Percentiles rank a stretch among this genome's conserved stretches.
Conservation (phyloP, 2,888 invertebrate species). For the Elgonia sp. region DNA sequence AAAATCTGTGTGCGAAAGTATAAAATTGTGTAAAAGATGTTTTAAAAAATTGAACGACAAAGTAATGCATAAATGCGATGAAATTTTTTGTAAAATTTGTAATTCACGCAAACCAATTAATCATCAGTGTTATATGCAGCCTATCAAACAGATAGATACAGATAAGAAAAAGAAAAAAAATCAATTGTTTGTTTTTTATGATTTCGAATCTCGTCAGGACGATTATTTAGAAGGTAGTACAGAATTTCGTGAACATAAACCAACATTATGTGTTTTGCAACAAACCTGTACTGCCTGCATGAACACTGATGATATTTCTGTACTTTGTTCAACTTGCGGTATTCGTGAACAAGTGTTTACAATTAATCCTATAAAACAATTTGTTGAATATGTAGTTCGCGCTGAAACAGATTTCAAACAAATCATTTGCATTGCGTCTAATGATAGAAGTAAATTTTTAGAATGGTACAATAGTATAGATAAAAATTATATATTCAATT, state of each 20-base stretch:
- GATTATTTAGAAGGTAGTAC: neutral
- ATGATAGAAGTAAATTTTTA: slow-evolving; percentile 54
- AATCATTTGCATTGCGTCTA: slow-evolving; percentile 68
- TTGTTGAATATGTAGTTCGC: slow-evolving; percentile 49
- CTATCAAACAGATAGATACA: slow-evolving; percentile 1
- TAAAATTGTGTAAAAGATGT: neutral
- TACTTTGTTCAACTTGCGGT: slow-evolving; percentile 15
- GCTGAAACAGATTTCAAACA: slow-evolving; percentile 12
- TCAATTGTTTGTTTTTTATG: slow-evolving; percentile 66
- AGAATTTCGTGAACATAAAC: neutral
- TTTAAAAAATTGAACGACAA: neutral
- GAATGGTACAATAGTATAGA: slow-evolving; percentile 59
- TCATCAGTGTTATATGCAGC: slow-evolving; percentile 53
- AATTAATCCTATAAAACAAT: slow-evolving; percentile 40
- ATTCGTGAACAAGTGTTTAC: slow-evolving; percentile 46
- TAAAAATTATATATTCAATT: slow-evolving; percentile 62
- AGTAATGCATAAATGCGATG: neutral
- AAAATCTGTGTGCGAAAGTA: neutral
- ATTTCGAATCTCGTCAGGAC: slow-evolving; percentile 66
- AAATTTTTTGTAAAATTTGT: slow-evolving; percentile 19
- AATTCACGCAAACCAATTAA: neutral
- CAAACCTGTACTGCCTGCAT: neutral
- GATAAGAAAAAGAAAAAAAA: neutral
- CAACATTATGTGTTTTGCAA: slow-evolving; percentile 18
- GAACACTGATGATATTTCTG: neutral